Conservation (phyloP, 2,797 vertebrate genomes). For the Trachops cirrhosus region DNA sequence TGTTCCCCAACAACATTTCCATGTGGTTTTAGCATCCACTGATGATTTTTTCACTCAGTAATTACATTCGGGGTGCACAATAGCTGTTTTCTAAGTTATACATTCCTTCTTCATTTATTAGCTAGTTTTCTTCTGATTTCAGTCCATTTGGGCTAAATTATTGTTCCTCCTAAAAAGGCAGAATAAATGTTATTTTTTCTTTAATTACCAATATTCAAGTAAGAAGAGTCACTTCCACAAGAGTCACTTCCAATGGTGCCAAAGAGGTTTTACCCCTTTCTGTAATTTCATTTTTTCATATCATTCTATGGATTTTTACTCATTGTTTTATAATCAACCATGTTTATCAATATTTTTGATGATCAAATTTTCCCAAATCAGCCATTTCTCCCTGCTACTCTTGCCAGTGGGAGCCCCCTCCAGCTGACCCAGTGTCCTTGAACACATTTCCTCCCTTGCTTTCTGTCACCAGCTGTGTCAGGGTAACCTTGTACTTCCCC, state of each 20-base stretch:
- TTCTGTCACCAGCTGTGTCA: background rate
- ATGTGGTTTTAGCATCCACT: background rate
- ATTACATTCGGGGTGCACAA: background rate
- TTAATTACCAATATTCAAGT: background rate
- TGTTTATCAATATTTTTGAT: background rate
- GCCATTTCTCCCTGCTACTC: background rate
- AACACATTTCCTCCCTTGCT: background rate
- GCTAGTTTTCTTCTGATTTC: background rate
- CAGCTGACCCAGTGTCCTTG: background rate
- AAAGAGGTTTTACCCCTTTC: background rate
- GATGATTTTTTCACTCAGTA: background rate
- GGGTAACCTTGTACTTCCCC: background rate
- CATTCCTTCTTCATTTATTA: background rate
- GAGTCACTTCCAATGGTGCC: background rate
- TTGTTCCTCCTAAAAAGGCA: background rate
- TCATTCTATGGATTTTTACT: background rate
- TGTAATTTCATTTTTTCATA: background rate
- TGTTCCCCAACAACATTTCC: background rate
- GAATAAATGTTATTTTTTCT: background rate
- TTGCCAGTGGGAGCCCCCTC: background rate
- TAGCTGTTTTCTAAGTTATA: background rate
- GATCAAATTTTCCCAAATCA: background rate
- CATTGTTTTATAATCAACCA: conserved; percentile 21
- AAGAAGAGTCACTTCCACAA: background rate
- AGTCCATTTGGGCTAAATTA: background rate